Evolutionary conservation across 2,113 vertebrate genomes (phyloP).

Genomic region (Gorilla gorilla): DNA sequence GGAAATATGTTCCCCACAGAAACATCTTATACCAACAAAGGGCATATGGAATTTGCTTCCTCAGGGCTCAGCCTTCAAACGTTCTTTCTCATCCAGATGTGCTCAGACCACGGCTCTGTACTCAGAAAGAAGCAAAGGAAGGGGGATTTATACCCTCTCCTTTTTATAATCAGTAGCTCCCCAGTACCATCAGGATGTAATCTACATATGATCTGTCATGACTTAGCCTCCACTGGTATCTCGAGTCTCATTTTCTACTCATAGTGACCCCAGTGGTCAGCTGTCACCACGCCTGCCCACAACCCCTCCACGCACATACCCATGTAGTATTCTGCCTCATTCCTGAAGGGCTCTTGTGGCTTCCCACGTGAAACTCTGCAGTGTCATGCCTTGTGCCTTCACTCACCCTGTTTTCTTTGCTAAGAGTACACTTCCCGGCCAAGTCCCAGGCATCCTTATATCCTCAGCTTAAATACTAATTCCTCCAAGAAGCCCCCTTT

Average conservation of each 20-base stretch:
- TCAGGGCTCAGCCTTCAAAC: not conserved
- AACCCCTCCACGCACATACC: not conserved
- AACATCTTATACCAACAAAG: not conserved
- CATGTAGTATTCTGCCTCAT: not conserved
- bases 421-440: not conserved
- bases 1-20: not conserved
- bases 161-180: not conserved
- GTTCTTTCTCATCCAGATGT: not conserved
- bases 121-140: not conserved
- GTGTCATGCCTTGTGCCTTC: not conserved
- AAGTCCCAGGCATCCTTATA: not conserved
- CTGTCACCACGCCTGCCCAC: not conserved
- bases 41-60: not conserved
- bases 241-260: not conserved
- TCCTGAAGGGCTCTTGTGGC: not conserved
- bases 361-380: not conserved
- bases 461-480: fast-evolving
- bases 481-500: not conserved
- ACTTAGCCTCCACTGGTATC: not conserved
- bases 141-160: not conserved
- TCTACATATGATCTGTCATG: not conserved
- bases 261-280: not conserved
- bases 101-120: not conserved
- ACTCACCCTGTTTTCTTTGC: not conserved
- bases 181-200: not conserved